A percentile compares a stretch with the other conserved stretches of the same genome.
phyloP scores from a whole-genome alignment of 2,797 vertebrate species.

The Tamandua tetradactyla region DNA sequence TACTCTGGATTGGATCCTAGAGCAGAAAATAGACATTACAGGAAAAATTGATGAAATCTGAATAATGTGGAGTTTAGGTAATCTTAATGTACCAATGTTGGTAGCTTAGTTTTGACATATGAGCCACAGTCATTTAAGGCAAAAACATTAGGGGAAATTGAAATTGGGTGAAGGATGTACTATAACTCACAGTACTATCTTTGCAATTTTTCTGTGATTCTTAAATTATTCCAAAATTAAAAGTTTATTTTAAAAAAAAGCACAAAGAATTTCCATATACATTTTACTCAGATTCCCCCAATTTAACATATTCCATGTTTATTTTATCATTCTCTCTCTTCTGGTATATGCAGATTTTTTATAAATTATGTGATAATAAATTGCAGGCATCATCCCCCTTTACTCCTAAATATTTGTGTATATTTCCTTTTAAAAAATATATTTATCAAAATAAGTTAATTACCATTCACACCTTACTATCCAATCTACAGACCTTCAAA shows the following conservation, averaged over 20 bases:
- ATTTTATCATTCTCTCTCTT: background rate
- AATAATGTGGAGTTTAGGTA: slow-evolving; percentile 16
- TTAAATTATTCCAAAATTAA: too few species aligned
- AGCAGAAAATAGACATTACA: background rate
- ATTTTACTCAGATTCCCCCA: background rate
- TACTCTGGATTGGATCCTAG: background rate
- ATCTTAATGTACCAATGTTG: background rate
- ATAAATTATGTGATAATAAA: background rate
- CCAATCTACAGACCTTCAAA: background rate
- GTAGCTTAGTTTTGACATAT: slow-evolving; percentile 15
- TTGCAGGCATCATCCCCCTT: background rate
- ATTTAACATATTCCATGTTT: background rate
- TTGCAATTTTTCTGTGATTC: slow-evolving; percentile 3
- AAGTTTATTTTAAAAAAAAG: background rate
- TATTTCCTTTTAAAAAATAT: background rate
- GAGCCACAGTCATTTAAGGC: background rate
- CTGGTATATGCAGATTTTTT: background rate
- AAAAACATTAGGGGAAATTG: background rate
- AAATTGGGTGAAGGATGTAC: background rate
- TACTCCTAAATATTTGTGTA: slow-evolving; percentile 42
- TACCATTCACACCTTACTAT: background rate
- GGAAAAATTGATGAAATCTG: background rate
- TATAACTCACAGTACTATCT: background rate
- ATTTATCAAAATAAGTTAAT: slow-evolving; percentile 29
- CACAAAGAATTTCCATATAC: background rate